Percentiles rank a stretch among this genome's conserved stretches.
Conservation (phyloP, 2,888 invertebrate species). For the Lathronympha strigana region DNA sequence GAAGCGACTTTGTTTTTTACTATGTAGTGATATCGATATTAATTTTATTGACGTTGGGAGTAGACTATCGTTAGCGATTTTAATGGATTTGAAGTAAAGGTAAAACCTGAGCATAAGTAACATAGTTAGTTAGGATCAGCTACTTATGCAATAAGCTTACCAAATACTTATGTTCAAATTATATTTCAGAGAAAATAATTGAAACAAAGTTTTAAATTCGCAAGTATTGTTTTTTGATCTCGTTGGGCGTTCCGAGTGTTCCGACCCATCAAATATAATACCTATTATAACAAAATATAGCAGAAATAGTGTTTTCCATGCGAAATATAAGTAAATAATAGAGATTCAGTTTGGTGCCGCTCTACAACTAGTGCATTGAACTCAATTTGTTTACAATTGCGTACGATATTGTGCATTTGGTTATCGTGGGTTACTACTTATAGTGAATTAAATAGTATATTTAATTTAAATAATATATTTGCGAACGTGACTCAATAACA, state of each 20-base stretch:
- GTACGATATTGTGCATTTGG: constrained; percentile 13
- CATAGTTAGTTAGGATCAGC: background rate
- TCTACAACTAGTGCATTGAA: constrained; percentile 36
- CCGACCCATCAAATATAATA: background rate
- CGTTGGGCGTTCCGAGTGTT: no score
- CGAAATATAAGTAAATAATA: constrained; percentile 16
- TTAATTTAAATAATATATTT: no score
- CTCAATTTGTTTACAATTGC: constrained; percentile 35
- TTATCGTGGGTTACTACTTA: constrained; percentile 19
- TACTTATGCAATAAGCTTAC: no score
- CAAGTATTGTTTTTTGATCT: no score
- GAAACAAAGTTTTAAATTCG: no score
- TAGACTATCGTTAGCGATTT: background rate
- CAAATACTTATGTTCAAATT: no score
- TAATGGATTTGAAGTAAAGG: background rate
- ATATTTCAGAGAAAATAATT: no score
- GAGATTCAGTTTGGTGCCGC: constrained; percentile 7
- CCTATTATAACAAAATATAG: background rate
- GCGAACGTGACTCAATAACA: background rate
- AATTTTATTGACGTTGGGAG: background rate
- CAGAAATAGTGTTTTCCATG: constrained; percentile 1
- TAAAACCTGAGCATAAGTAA: background rate
- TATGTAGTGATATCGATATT: background rate
- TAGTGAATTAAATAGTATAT: background rate
- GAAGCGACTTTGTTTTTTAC: no score